Evolutionary conservation across 2,888 invertebrate genomes (phyloP), one percentile per base, ranked within the genome.

Genomic region (Argynnis bischoffii): DNA sequence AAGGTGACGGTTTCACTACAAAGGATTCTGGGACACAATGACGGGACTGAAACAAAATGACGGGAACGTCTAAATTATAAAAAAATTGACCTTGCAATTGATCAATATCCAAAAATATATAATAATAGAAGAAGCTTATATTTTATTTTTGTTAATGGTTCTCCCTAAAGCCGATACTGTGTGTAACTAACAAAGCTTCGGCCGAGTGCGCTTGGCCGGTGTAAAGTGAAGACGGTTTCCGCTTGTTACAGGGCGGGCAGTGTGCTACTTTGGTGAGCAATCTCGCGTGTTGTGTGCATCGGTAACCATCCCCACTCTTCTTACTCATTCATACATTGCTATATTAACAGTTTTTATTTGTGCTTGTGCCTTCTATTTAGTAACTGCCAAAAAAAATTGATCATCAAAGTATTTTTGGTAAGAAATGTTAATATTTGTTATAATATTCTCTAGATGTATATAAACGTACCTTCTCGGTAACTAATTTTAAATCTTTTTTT

Each of bases 211-310:
- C 72, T 64, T 66, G 69, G 75, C 67, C 72, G 72, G 86, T 86
- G 89, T 89, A 87, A 85, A 74, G 74, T 74, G 81, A 84, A 71
- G 69, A 88, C 87, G 80, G 82, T 90, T 85, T 89, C 83, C 85
- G 91, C 90, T 92, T 92, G 92, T 92, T 92, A 93, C 96, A 97
- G 97, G 96, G 96, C 95, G 96, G 96, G 95, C 96, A 96, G 96
- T 97, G 97, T 95, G 96, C 96, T 95, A 96, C 96, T 95, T 95
- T 96, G 96, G 96, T 97, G 96, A 97, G 96, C 96, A 96, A 96
- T 96, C 95, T 95, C 95, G 96, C 96, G 96, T 96, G 96, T 96
- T 96, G 96, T 96, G 96, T 96, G 96, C 96, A 96, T 96, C 97
- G 97, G 96, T 97, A 97, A 95, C 95, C 95, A 95, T 95, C 85